Conservation (phyloP, 2,113 vertebrate species). For the Rhinoderma darwinii region DNA sequence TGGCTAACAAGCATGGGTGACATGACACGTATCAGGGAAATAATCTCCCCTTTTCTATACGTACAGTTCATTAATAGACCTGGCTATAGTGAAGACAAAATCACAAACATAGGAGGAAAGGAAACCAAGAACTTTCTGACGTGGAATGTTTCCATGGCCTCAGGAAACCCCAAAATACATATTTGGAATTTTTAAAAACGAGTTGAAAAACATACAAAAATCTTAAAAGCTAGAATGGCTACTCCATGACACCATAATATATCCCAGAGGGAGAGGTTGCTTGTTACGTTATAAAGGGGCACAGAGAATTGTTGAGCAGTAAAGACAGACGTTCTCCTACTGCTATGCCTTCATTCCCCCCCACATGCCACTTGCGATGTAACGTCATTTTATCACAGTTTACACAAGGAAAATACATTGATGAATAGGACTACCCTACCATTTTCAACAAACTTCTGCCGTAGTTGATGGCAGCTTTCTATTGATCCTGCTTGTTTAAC, state of each 20-base stretch:
- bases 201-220: background rate
- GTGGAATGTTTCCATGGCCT: slow-evolving; percentile 21
- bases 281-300: no score
- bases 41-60: background rate
- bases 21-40: background rate
- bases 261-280: background rate
- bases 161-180: slow-evolving; percentile 16
- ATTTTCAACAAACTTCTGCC: slow-evolving; percentile 39
- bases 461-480: slow-evolving; percentile 53
- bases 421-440: slow-evolving; percentile 34
- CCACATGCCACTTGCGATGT: background rate
- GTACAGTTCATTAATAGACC: background rate
- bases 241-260: background rate
- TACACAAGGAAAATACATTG: background rate
- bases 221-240: background rate
- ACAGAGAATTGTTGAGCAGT: no score
- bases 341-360: background rate
- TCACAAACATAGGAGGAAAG: background rate
- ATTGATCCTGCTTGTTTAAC: slow-evolving; percentile 60
- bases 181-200: slow-evolving; percentile 14
- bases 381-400: slow-evolving; percentile 18
- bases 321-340: background rate
- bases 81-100: background rate
- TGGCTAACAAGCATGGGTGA: background rate
- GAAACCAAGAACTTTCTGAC: no score